These are phyloP conservation scores for Philypnodon macrostomus DNA, from an alignment of 2,797 vertebrate species.

Conservation along the genomic window DNA sequence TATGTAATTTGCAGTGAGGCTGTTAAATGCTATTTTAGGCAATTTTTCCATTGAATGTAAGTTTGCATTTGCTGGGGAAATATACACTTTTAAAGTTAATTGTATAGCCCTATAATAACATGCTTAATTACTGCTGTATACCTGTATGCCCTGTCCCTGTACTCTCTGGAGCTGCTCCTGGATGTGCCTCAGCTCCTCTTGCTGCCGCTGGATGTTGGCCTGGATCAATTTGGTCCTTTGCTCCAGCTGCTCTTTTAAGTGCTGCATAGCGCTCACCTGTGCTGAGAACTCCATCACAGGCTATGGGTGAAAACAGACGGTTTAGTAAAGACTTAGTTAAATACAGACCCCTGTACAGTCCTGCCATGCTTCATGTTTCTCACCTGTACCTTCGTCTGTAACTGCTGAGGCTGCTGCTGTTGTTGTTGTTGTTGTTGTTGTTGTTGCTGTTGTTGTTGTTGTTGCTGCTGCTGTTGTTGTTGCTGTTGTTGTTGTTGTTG, in stretches of 20 bases:
- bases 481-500: constrained; percentile 75
- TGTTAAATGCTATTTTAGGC: too few relatives aligned
- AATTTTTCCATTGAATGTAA: too few relatives aligned
- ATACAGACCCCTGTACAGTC: background rate
- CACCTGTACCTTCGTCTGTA: constrained; percentile 88
- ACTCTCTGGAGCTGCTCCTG: constrained; percentile 86
- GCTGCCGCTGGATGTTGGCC: constrained; percentile 84
- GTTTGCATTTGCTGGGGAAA: too few relatives aligned
- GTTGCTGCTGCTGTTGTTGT: constrained; percentile 50
- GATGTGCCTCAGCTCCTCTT: constrained; percentile 83
- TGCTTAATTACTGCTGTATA: too few relatives aligned
- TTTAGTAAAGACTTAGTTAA: too few relatives aligned
- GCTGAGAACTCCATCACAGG: constrained; percentile 79
- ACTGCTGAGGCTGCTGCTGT: constrained; percentile 55
- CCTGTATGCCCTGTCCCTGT: constrained; percentile 82
- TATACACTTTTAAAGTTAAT: too few relatives aligned
- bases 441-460: constrained; percentile 20
- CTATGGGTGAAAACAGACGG: constrained; percentile 48
- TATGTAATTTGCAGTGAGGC: background rate
- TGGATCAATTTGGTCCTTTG: constrained; percentile 84
- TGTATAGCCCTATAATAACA: too few relatives aligned
- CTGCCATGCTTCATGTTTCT: constrained; percentile 11
- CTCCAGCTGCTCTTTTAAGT: constrained; percentile 86
- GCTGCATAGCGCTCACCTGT: constrained; percentile 86
- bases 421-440: constrained; percentile 16